Evolutionary conservation across 2,888 invertebrate species (phyloP).

Genomic region (Lucinisca nassula): DNA sequence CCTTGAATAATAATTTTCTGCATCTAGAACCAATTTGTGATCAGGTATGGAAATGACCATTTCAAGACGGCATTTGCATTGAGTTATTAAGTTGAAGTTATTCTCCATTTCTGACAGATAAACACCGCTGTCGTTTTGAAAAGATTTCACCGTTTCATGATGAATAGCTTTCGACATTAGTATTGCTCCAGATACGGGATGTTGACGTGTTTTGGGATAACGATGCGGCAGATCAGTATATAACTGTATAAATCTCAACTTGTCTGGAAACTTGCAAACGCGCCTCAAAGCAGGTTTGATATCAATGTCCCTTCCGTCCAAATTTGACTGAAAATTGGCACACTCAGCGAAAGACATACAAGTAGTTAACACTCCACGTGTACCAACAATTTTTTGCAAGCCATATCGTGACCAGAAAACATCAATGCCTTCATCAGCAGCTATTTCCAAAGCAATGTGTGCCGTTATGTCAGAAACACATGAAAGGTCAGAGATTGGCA

Average conservation of each 20-base stretch:
- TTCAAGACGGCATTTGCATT: slow-evolving; percentile 14
- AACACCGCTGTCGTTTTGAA: not conserved
- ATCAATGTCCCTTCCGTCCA: not conserved
- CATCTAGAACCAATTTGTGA: not conserved
- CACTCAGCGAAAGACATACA: slow-evolving; percentile 22
- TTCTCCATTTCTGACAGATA: slow-evolving; percentile 23
- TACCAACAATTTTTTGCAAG: not conserved
- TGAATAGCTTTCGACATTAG: not conserved
- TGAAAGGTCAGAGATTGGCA: not conserved
- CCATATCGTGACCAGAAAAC: slow-evolving; percentile 28
- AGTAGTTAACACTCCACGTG: not conserved
- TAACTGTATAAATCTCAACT: slow-evolving; percentile 31
- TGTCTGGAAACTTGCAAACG: not conserved
- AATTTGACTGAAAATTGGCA: slow-evolving; percentile 27
- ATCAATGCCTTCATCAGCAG: not conserved
- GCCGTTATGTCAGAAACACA: not conserved
- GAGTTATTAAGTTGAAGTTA: slow-evolving; percentile 7
- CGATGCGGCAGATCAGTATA: slow-evolving; percentile 34
- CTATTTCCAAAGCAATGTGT: not conserved
- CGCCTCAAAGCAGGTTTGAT: not conserved
- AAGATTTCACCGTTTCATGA: not conserved
- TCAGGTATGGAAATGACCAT: not conserved
- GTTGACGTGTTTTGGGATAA: slow-evolving; percentile 15
- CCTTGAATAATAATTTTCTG: not conserved
- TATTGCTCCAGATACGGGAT: slow-evolving; percentile 29